Evolutionary conservation across 2,797 vertebrate species (phyloP).

Genomic region (Sebastes paucispinis): DNA sequence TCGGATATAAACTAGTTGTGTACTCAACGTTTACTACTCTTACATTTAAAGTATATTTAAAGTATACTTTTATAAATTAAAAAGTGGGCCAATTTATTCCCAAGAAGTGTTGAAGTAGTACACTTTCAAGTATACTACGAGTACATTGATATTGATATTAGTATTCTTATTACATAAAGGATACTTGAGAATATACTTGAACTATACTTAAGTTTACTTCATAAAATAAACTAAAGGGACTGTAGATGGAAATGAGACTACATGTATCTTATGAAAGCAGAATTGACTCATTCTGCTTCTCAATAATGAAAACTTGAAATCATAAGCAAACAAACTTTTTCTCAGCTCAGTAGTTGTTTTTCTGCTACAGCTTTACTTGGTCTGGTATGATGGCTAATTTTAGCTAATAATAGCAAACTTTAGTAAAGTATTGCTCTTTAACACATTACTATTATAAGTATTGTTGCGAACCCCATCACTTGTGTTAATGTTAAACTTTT

Average conservation of each 20-base stretch:
- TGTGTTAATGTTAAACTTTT: not conserved
- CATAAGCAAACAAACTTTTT: not conserved
- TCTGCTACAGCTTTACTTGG: not conserved
- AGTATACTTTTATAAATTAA: no score
- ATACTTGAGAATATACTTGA: no score
- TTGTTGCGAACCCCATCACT: not conserved
- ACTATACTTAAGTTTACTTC: no score
- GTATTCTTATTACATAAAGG: no score
- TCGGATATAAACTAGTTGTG: no score
- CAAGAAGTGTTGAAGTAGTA: no score
- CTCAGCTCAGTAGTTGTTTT: not conserved
- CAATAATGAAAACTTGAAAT: not conserved
- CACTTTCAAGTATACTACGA: no score
- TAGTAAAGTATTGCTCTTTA: not conserved
- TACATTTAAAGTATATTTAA: no score
- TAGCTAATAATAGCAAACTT: not conserved
- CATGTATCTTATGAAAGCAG: not conserved
- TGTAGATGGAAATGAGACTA: not conserved
- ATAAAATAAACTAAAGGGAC: no score
- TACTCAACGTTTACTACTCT: no score
- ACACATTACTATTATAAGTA: not conserved
- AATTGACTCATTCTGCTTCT: not conserved
- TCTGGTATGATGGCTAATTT: not conserved
- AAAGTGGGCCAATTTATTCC: no score
- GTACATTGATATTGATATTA: no score